These are phyloP conservation scores for Clanis bilineata DNA, from an alignment of 2,888 invertebrate genomes.

Conservation along the genomic window DNA sequence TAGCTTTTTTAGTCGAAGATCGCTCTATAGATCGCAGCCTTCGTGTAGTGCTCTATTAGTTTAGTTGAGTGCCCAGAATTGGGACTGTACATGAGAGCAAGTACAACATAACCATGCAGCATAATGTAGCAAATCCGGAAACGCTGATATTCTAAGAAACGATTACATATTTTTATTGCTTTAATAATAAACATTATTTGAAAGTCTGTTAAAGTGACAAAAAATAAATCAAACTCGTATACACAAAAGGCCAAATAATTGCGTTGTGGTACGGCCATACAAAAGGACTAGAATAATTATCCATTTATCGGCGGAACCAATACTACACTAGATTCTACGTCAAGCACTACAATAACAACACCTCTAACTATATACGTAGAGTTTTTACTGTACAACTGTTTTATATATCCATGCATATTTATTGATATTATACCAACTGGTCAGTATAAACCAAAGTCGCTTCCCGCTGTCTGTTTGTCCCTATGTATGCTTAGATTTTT, in stretches of 20 bases:
- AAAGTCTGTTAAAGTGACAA: conserved; percentile 1
- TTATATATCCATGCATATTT: background rate
- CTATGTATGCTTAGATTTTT: no score
- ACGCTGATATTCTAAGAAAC: background rate
- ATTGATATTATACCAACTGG: no score
- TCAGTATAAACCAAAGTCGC: no score
- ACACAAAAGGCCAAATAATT: conserved; percentile 13
- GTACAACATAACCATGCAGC: background rate
- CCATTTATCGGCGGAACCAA: background rate
- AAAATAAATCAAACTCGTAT: conserved; percentile 8
- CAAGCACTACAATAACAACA: background rate
- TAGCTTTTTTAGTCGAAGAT: no score
- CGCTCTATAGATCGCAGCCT: no score
- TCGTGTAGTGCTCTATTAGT: no score
- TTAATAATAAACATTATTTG: conserved; percentile 1
- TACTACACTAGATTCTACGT: conserved; percentile 6
- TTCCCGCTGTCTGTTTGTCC: no score
- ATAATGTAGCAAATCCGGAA: background rate
- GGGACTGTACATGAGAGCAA: no score
- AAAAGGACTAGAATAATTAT: conserved; percentile 5
- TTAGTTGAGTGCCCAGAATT: no score
- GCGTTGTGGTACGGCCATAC: background rate
- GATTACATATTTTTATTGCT: background rate
- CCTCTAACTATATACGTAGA: background rate
- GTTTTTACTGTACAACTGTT: no score